Conservation (phyloP, 2,888 invertebrate genomes). For the Eupithecia dodoneata region DNA sequence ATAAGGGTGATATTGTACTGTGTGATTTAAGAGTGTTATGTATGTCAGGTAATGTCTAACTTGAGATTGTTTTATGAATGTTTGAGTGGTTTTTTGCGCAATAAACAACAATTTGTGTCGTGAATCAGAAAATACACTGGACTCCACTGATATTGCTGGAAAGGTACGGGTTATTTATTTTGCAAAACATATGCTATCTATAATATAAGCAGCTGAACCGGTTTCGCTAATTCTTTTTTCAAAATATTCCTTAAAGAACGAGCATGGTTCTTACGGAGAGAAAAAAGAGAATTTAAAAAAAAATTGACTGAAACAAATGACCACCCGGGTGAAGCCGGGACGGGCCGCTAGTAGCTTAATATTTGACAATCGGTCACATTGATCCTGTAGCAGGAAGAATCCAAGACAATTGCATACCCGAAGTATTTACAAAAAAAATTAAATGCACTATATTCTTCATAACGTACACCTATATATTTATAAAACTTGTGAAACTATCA, state of each 20-base stretch:
- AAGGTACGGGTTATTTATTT: neutral
- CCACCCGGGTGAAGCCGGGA: no score
- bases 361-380: neutral
- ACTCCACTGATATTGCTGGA: neutral
- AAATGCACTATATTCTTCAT: no score
- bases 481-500: no score
- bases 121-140: neutral
- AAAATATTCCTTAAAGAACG: no score
- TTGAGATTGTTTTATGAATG: constrained; percentile 35
- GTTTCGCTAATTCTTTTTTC: no score
- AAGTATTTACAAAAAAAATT: no score
- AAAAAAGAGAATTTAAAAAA: no score
- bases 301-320: no score
- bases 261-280: no score
- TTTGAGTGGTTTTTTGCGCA: constrained; percentile 18
- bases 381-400: no score
- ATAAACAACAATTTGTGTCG: neutral
- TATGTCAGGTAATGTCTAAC: constrained; percentile 11
- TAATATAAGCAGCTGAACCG: neutral
- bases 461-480: no score
- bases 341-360: neutral
- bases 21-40: constrained; percentile 1
- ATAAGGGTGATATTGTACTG: constrained; percentile 18
- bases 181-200: neutral
- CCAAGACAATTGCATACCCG: no score